Base-by-base conservation (phyloP, 2,888 invertebrate species). In the Spialia ferax region DNA sequence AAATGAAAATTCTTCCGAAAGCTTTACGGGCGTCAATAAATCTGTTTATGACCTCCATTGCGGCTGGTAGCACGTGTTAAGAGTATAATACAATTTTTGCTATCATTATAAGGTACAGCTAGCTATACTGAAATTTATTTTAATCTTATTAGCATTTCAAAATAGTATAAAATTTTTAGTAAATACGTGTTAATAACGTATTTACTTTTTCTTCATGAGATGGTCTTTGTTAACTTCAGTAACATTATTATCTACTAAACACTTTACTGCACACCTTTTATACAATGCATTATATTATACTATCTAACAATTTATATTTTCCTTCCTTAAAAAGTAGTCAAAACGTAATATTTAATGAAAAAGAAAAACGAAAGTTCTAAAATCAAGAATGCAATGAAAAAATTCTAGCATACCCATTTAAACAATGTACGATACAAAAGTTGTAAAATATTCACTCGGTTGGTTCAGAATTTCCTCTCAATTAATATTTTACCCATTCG, bases 1-100 rank as follows among this genome's bases (percentile, higher is more conserved):
- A 23, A 81, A 86, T 85, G 84, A 87, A 85, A 88, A 87, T 89
- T 87, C 84, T 84, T 83, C 82, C 88, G 86, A 87, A 85, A 83
- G 85, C 86, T 91, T 90, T 90, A 91, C 83, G 77, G 77, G 76
- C 85, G 85, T 80, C 86, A 89, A 89, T 91, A 89, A 86, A 84
- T 77, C 78, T 84, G 76, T 89, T 91, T 61, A 91, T 83, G 88
- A 87, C 79, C 76, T 77, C 78, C 80, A 83, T 82, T 81, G 87
- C 83, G 83, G 82, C 15, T 77, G 69, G 81, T 71, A 83, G 80
- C 82, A 84, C 83, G 83, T 86, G 87, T 88, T 85, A 85, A 83
- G 86, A 82, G 80, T 84, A 79, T 82, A 82, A 73, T 32, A 48
- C 23, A 23, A 54, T 23, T 13, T 61, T 35, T 23, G 38, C n/a